phyloP scores from a whole-genome alignment of 2,113 vertebrate species.

The Stomatorhinus ivindoensis region DNA sequence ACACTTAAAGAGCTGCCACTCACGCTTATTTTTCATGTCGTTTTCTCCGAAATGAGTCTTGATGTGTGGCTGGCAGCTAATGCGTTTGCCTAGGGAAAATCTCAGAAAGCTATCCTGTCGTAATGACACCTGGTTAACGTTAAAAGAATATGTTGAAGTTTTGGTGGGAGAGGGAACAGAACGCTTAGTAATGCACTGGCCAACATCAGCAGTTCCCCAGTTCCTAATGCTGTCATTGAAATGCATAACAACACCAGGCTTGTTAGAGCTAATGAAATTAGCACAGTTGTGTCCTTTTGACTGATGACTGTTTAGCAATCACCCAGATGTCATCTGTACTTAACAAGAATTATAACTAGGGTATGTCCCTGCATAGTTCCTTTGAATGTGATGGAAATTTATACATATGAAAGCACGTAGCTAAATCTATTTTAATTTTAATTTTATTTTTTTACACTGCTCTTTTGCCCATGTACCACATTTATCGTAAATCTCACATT shows the following conservation, averaged over 20 bases:
- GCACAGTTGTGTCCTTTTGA: constrained; percentile 42
- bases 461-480: not conserved
- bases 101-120: not conserved
- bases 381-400: not conserved
- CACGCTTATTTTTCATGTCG: not conserved
- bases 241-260: constrained; percentile 35
- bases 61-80: not conserved
- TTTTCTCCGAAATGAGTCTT: not conserved
- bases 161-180: not conserved
- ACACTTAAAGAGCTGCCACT: not conserved
- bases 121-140: not conserved
- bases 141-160: not conserved
- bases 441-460: not conserved
- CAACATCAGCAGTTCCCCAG: not conserved
- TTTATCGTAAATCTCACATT: not conserved
- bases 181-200: not conserved
- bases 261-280: constrained; percentile 46
- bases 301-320: constrained; percentile 44
- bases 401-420: not conserved
- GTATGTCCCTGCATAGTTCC: not conserved
- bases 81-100: not conserved
- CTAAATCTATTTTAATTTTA: not conserved
- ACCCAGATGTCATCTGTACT: constrained; percentile 36
- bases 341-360: constrained; percentile 37
- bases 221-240: constrained; percentile 23